phyloP scores from a whole-genome alignment of 2,113 vertebrate genomes.

The Oncorhynchus tshawytscha region DNA sequence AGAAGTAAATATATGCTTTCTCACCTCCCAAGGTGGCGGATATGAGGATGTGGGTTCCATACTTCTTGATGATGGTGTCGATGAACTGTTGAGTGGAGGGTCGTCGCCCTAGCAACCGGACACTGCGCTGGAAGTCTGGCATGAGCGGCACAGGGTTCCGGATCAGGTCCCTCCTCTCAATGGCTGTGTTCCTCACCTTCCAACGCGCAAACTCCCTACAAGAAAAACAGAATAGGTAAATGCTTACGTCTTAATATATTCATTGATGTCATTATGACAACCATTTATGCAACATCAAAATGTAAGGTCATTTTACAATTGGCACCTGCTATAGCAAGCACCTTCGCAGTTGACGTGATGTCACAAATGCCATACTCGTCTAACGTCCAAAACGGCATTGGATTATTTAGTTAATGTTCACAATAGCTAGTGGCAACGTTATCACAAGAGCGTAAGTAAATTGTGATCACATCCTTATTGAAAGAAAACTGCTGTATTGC shows the following conservation, averaged over 20 bases:
- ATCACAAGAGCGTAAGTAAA: too few species aligned
- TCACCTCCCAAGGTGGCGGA: conserved; percentile 98
- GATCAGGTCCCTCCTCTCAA: conserved; percentile 93
- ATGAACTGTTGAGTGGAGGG: conserved; percentile 98
- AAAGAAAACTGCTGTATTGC: not conserved
- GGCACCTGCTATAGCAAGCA: too few species aligned
- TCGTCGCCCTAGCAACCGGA: conserved; percentile 93
- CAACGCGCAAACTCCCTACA: conserved; percentile 99
- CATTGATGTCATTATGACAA: too few species aligned
- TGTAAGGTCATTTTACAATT: too few species aligned
- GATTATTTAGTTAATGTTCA: too few species aligned
- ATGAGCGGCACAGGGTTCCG: conserved; percentile 93
- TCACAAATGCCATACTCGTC: too few species aligned
- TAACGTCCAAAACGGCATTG: too few species aligned
- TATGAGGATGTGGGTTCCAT: conserved; percentile 98
- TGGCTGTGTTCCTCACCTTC: conserved; percentile 99
- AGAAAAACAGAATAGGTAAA: conserved; percentile 4
- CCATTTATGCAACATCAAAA: too few species aligned
- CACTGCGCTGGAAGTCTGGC: conserved; percentile 97
- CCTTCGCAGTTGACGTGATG: too few species aligned
- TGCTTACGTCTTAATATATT: not conserved
- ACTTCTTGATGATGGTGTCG: conserved; percentile 99
- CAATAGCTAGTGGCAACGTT: too few species aligned
- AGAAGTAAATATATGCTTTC: not conserved
- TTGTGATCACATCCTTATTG: not conserved